Evolutionary conservation across 2,113 vertebrate genomes (phyloP).

Genomic region (Noctilio leporinus): DNA sequence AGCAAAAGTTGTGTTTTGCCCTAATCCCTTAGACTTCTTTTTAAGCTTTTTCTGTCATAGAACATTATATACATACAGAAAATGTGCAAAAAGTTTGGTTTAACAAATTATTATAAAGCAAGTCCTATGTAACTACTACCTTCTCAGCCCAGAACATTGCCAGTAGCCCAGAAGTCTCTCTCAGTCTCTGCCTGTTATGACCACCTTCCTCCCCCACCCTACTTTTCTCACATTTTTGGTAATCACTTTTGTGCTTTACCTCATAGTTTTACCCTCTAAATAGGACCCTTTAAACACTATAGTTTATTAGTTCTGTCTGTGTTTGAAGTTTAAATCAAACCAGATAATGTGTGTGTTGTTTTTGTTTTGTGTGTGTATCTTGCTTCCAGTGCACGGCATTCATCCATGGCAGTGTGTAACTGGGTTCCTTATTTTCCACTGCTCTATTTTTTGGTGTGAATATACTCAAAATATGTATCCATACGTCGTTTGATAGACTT

Average conservation of each 20-base stretch:
- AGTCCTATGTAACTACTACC: background rate
- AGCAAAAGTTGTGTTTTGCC: background rate
- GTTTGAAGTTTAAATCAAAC: background rate
- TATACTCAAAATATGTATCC: background rate
- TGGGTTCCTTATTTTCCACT: background rate
- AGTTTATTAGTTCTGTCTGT: background rate
- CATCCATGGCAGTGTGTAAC: background rate
- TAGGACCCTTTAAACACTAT: background rate
- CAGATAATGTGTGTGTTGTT: fast-evolving
- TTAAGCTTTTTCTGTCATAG: background rate
- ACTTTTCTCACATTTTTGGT: background rate
- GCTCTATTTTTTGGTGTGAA: background rate
- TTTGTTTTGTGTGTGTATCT: background rate
- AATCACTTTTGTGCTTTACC: background rate
- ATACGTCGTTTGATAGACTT: background rate
- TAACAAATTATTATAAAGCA: background rate
- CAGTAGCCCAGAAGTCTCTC: background rate
- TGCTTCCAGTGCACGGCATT: background rate
- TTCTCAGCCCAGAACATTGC: background rate
- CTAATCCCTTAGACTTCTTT: background rate
- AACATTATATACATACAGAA: background rate
- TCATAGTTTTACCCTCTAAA: background rate
- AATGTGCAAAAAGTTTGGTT: background rate
- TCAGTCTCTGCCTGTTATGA: background rate
- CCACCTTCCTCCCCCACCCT: fast-evolving